Percentiles rank a stretch among this genome's conserved stretches.
Conservation (phyloP, 2,888 invertebrate species). For the Myathropa florea region DNA sequence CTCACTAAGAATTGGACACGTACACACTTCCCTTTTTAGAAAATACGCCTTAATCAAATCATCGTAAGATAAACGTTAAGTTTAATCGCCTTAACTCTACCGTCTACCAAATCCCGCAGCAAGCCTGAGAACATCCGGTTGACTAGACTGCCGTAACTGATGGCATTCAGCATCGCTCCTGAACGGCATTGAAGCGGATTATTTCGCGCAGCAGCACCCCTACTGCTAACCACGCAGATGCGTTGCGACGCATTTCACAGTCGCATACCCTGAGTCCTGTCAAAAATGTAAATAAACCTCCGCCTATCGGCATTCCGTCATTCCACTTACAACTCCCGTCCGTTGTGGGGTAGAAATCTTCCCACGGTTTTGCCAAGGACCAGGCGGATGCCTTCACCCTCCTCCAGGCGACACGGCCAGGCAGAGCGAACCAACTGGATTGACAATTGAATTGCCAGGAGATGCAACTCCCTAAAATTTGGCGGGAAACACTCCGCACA, state of each 20-base stretch:
- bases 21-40: no score
- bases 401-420: slow-evolving; percentile 26
- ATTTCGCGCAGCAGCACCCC: slow-evolving; percentile 20
- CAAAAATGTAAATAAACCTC: slow-evolving; percentile 33
- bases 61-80: background rate
- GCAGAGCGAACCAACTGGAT: slow-evolving; percentile 1
- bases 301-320: slow-evolving; percentile 33
- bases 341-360: slow-evolving; percentile 54
- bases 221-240: slow-evolving; percentile 45
- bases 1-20: no score
- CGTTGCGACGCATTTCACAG: slow-evolving; percentile 22
- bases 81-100: background rate
- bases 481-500: slow-evolving; percentile 47
- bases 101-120: background rate
- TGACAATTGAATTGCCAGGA: slow-evolving; percentile 30
- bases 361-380: slow-evolving; percentile 54
- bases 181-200: background rate
- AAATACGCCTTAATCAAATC: no score
- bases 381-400: slow-evolving; percentile 49
- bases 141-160: background rate
- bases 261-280: background rate
- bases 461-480: slow-evolving; percentile 54
- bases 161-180: background rate
- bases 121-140: background rate
- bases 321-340: slow-evolving; percentile 39